Percentiles rank a stretch among this genome's conserved stretches.
phyloP scores from a whole-genome alignment of 64 coral and sea anemone species.

The Dendronephthya gigantea region DNA sequence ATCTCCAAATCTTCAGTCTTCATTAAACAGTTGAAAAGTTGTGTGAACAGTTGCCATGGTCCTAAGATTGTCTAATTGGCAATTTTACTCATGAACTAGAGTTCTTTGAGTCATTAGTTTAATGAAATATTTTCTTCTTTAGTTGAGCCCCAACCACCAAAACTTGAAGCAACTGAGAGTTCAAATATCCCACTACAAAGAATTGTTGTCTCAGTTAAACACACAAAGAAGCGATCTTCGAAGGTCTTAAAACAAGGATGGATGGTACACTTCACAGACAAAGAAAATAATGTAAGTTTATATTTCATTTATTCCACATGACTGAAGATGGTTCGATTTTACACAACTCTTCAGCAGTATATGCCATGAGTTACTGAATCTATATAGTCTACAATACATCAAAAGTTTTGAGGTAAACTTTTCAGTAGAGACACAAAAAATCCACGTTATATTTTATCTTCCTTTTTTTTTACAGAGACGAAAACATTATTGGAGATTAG shows the following conservation, averaged over 20 bases:
- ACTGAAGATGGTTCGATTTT: too few relatives aligned
- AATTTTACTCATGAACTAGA: too few relatives aligned
- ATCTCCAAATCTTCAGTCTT: background rate
- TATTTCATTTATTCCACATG: background rate
- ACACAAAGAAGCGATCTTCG: slow-evolving; percentile 89
- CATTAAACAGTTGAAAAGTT: too few relatives aligned
- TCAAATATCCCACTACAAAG: slow-evolving; percentile 83
- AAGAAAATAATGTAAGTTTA: slow-evolving; percentile 65
- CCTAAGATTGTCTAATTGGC: too few relatives aligned
- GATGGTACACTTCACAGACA: slow-evolving; percentile 94
- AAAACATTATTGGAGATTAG: slow-evolving; percentile 52
- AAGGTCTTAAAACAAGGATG: slow-evolving; percentile 97
- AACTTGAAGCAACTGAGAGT: slow-evolving; percentile 69
- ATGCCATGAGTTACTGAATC: too few relatives aligned
- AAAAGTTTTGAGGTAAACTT: too few relatives aligned
- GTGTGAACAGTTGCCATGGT: too few relatives aligned
- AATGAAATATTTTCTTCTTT: background rate
- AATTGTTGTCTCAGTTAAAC: slow-evolving; percentile 95
- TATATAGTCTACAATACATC: too few relatives aligned
- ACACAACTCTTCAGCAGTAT: too few relatives aligned
- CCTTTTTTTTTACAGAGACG: slow-evolving; percentile 15
- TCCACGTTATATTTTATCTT: background rate
- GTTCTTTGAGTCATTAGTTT: background rate
- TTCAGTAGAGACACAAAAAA: too few relatives aligned
- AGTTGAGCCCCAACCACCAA: slow-evolving; percentile 9